Percentiles rank a stretch among this genome's conserved stretches.
phyloP scores from a whole-genome alignment of 1,140 invertebrate species.

The Temnothorax curvispinosus region DNA sequence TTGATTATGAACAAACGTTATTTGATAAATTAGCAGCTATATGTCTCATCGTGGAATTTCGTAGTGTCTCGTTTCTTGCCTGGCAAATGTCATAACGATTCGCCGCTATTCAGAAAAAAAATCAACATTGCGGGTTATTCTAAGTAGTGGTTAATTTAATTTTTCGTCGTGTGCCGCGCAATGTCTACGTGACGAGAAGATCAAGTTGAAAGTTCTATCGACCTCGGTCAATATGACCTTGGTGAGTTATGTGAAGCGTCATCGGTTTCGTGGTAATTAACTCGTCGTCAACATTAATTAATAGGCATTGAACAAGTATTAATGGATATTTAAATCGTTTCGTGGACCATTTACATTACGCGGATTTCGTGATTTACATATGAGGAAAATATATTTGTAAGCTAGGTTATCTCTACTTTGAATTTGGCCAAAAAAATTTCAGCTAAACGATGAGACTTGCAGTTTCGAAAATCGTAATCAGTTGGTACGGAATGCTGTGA shows the following conservation, averaged over 20 bases:
- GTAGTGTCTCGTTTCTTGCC: neutral
- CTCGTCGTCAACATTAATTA: neutral
- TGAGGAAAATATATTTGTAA: neutral
- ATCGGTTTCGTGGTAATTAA: neutral
- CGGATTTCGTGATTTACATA: neutral
- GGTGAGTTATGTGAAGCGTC: neutral
- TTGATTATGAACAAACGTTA: neutral
- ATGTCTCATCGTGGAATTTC: neutral
- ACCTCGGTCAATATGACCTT: neutral
- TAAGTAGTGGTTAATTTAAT: neutral
- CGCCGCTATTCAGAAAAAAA: too few species aligned
- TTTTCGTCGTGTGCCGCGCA: neutral
- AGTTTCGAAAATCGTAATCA: neutral
- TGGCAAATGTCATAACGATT: neutral
- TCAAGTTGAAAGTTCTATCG: too few species aligned
- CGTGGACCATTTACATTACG: neutral
- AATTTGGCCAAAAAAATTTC: neutral
- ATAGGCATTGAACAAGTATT: neutral
- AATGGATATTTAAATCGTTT: neutral
- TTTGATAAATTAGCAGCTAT: slow-evolving; percentile 14
- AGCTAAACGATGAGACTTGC: neutral
- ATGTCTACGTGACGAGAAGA: too few species aligned
- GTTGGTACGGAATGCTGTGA: neutral
- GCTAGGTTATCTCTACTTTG: neutral
- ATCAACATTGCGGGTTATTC: too few species aligned